Base-by-base conservation (phyloP, 2,797 vertebrate genomes). In the Myotis findleyi region DNA sequence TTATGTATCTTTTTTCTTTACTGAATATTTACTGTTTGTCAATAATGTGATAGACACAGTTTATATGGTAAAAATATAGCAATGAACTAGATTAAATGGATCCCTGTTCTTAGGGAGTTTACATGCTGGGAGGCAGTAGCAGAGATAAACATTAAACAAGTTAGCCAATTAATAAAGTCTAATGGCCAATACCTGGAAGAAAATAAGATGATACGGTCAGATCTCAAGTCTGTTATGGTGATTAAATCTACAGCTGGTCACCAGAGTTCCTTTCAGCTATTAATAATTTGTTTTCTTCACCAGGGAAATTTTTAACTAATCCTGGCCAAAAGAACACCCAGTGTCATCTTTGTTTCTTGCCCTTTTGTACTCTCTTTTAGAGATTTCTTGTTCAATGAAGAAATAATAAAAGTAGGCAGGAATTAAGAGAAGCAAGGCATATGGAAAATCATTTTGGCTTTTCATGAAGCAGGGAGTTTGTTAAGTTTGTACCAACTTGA, bases 401-500 rank as follows among this genome's bases (percentile, higher is more conserved):
- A 38, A 62, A 27, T 27, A 84, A 66, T 23, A 7, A 77, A 51
- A 77, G n/a, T 33, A 51, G 84, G 82, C 64, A 89, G 55, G 25
- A 55, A 69, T 68, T 59, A 83, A 75, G 36, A 38, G 41, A 89
- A 90, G 18, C 38, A 36, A 89, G 71, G 38, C 57, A 81, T 87
- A 77, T 72, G 23, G 84, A 36, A 85, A 95, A 77, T 66, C 3
- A 25, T 64, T 82, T 81, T 66, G 72, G 38, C 69, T 94, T 87
- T 94, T 51, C 44, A 33, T 66, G 33, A 83, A 88, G 49, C 41
- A 72, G 38, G 36, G 76, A 62, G 30, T 85, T 75, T 87, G 51
- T 66, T 25, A 30, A 85, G n/a, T 92, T 72, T 81, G 55, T 69
- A 23, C 44, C 33, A 3, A 77, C 77, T 82, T 71, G 77, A 75